Conservation (phyloP, 37 sponge, comb jelly and placozoan genomes). For the Dysidea cf. avara region DNA sequence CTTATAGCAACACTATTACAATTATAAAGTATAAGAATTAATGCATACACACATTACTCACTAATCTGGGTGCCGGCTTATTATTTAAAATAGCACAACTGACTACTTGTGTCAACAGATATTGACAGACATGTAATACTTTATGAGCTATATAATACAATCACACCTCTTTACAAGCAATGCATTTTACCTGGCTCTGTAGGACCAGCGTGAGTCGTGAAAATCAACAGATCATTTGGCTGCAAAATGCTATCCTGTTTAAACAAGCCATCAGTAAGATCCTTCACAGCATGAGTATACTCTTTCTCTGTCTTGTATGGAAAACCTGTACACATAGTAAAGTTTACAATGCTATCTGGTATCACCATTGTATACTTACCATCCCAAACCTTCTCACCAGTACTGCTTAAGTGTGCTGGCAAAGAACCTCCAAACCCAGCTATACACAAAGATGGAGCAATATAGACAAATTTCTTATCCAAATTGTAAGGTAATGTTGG, state of each 20-base stretch:
- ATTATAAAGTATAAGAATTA: too few relatives aligned
- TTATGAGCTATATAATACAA: too few relatives aligned
- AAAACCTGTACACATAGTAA: conserved; percentile 42
- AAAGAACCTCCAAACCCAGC: conserved; percentile 81
- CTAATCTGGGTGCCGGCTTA: too few relatives aligned
- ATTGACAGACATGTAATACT: too few relatives aligned
- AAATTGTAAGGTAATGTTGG: conserved; percentile 47
- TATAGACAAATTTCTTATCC: conserved; percentile 41
- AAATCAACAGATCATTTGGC: conserved; percentile 50
- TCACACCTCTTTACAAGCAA: too few relatives aligned
- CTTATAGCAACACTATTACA: too few relatives aligned
- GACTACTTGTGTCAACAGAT: too few relatives aligned
- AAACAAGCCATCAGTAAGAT: conserved; percentile 48
- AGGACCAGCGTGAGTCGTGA: conserved; percentile 92
- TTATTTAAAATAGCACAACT: too few relatives aligned
- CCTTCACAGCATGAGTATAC: conserved; percentile 30
- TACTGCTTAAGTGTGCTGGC: conserved; percentile 61
- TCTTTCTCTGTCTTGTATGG: conserved; percentile 60
- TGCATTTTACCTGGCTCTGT: conserved; percentile 38
- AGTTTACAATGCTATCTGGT: too few relatives aligned
- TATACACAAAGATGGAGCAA: conserved; percentile 54
- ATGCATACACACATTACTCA: too few relatives aligned
- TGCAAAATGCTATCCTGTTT: not conserved
- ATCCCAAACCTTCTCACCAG: conserved; percentile 62
- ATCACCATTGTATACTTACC: too few relatives aligned